Percentiles rank a stretch among this genome's conserved stretches.
Evolutionary conservation across 2,888 invertebrate species (phyloP).

Genomic region (Aelia acuminata): DNA sequence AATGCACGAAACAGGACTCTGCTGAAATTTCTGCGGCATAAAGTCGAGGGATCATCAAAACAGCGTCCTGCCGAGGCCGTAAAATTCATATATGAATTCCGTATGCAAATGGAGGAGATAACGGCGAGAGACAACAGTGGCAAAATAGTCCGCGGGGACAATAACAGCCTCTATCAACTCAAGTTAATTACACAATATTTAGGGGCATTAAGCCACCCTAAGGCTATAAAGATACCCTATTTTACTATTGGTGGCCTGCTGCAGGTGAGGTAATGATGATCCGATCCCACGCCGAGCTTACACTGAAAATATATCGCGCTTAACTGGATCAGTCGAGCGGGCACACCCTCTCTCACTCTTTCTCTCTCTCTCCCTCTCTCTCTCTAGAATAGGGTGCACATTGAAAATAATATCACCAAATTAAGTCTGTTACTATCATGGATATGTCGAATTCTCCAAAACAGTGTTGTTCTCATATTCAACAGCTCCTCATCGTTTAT

Average conservation of each 20-base stretch:
- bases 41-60: constrained; percentile 58
- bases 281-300: background rate
- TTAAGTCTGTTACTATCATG: too few relatives aligned
- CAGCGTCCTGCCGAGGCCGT: constrained; percentile 58
- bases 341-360: background rate
- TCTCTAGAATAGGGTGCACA: background rate
- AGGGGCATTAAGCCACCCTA: constrained; percentile 61
- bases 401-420: background rate
- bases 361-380: background rate
- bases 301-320: background rate
- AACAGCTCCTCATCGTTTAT: too few relatives aligned
- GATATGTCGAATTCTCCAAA: too few relatives aligned
- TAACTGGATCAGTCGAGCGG: background rate
- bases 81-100: constrained; percentile 64
- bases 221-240: constrained; percentile 60
- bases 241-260: constrained; percentile 53
- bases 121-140: constrained; percentile 34
- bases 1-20: constrained; percentile 52
- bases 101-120: constrained; percentile 63
- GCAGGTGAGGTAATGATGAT: constrained; percentile 51
- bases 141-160: constrained; percentile 54
- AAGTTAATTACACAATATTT: constrained; percentile 64
- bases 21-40: constrained; percentile 57
- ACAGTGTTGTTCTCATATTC: too few relatives aligned
- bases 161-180: constrained; percentile 63